phyloP scores from a whole-genome alignment of 2,797 vertebrate genomes.

The Myotis myotis region DNA sequence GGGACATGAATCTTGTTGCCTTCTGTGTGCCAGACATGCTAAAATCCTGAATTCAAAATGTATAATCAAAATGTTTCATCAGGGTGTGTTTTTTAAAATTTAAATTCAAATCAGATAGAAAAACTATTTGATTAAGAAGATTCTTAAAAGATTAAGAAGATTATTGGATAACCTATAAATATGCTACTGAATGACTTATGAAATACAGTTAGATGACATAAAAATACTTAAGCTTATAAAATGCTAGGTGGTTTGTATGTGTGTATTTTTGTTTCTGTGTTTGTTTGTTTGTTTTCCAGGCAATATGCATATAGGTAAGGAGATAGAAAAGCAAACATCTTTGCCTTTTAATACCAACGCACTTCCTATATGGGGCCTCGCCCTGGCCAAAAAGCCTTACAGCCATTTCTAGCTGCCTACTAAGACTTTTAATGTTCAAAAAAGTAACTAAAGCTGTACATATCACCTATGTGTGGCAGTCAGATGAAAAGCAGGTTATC shows the following conservation, averaged over 20 bases:
- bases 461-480: neutral
- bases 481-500: neutral
- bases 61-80: neutral
- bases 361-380: neutral
- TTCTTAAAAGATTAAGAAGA: neutral
- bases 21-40: neutral
- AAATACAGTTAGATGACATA: neutral
- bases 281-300: neutral
- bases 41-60: slow-evolving; percentile 50
- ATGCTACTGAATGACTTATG: neutral
- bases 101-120: neutral
- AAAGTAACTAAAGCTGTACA: neutral
- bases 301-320: too few species aligned
- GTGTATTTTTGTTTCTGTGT: neutral
- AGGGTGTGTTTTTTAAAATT: slow-evolving; percentile 3
- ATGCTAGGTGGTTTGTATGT: neutral
- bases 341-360: neutral
- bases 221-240: neutral
- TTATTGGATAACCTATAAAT: neutral
- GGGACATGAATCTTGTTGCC: neutral
- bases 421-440: neutral
- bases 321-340: neutral
- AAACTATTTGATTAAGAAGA: neutral
- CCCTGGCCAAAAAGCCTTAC: neutral
- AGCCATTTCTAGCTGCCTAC: neutral